A percentile compares a stretch with the other conserved stretches of the same genome.
These are phyloP conservation scores for Corythaixoides concolor DNA, from an alignment of 2,113 vertebrate species.

Conservation along the genomic window DNA sequence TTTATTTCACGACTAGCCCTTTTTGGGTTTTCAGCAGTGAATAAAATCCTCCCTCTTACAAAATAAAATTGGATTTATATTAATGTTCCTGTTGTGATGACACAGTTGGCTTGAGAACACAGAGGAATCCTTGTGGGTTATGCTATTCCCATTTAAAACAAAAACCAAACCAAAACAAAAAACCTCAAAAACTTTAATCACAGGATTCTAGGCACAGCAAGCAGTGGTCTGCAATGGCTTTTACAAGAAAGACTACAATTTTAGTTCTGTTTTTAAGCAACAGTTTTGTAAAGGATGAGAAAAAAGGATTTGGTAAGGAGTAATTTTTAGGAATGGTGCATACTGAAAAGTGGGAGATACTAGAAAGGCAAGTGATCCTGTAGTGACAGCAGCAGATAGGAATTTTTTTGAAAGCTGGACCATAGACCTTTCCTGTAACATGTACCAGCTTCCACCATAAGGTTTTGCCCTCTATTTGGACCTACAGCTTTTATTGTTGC, in stretches of 20 bases:
- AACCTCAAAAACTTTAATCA: background rate
- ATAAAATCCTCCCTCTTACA: constrained; percentile 52
- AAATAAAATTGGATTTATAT: constrained; percentile 53
- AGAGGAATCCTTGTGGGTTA: constrained; percentile 49
- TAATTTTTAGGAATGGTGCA: background rate
- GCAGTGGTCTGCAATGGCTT: background rate
- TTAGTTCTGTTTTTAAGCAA: constrained; percentile 17
- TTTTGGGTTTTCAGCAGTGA: constrained; percentile 28
- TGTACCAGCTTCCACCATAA: background rate
- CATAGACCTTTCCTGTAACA: background rate
- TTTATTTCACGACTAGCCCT: background rate
- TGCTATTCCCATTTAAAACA: background rate
- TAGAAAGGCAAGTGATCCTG: background rate
- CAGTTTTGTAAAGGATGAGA: background rate
- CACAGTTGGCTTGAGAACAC: constrained; percentile 57
- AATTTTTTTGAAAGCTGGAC: background rate
- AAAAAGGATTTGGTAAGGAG: background rate
- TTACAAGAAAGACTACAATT: background rate
- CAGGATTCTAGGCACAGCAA: background rate
- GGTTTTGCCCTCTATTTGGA: background rate
- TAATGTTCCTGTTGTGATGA: constrained; percentile 28
- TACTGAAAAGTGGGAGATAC: background rate
- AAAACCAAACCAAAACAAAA: background rate
- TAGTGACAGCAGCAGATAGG: background rate
- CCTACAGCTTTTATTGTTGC: background rate